Percentiles rank a stretch among this genome's conserved stretches.
Evolutionary conservation across 2,113 vertebrate species (phyloP).

Genomic region (Lasiurus borealis): DNA sequence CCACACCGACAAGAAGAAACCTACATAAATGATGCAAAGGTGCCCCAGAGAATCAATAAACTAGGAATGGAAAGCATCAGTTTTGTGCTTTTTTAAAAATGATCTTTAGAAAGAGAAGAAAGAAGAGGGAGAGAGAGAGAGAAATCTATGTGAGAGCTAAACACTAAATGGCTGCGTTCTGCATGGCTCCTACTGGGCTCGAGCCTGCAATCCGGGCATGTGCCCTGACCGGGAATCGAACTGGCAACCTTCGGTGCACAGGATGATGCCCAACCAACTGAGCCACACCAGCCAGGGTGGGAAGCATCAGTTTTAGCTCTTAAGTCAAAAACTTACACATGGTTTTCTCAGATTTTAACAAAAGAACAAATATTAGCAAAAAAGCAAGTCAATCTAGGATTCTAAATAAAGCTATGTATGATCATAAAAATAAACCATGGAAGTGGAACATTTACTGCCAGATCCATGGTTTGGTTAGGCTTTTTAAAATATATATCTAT

Average conservation of each 20-base stretch:
- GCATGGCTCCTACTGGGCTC: too few species aligned
- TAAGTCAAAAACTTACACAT: constrained; percentile 41
- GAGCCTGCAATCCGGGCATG: too few species aligned
- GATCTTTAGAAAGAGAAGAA: not conserved
- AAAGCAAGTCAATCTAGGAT: not conserved
- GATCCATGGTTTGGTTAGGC: not conserved
- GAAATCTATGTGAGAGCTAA: not conserved
- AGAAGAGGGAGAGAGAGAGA: too few species aligned
- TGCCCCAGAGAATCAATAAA: not conserved
- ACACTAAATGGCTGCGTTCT: not conserved
- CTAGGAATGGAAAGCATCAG: not conserved
- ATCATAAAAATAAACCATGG: constrained; percentile 4
- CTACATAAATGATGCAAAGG: not conserved
- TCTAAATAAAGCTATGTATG: not conserved
- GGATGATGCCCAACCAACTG: not conserved
- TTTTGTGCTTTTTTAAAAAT: not conserved
- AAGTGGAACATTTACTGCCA: not conserved
- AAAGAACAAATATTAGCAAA: constrained; percentile 33
- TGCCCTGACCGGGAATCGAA: not conserved
- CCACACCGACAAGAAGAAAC: not conserved
- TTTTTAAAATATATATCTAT: not conserved
- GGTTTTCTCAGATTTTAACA: constrained; percentile 40
- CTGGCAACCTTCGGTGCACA: not conserved
- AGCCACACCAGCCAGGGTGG: not conserved
- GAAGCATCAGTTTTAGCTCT: not conserved